Conservation (phyloP, 1,140 invertebrate species). For the Nasonia vitripennis region DNA sequence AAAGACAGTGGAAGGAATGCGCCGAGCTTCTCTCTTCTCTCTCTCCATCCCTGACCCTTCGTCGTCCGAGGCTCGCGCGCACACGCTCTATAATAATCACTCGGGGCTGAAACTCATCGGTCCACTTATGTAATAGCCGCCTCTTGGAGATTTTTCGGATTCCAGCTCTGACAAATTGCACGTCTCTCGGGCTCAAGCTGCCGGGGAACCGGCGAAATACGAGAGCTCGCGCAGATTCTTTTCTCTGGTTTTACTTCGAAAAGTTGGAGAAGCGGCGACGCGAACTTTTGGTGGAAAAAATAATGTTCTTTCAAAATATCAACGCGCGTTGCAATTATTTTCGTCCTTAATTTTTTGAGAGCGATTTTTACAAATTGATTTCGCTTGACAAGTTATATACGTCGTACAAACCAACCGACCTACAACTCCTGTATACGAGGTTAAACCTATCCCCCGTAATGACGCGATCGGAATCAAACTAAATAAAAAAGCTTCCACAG, state of each 20-base stretch:
- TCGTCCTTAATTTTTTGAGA: too few species aligned
- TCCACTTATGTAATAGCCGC: constrained; percentile 51
- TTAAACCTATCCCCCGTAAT: neutral
- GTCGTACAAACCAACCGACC: neutral
- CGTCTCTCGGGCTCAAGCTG: constrained; percentile 16
- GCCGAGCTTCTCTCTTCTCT: neutral
- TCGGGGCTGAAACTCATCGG: constrained; percentile 44
- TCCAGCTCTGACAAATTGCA: constrained; percentile 49
- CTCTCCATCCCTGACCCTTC: neutral
- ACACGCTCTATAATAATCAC: constrained; percentile 36
- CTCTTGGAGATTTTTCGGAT: constrained; percentile 48
- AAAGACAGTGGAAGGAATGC: constrained; percentile 3
- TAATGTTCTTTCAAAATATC: too few species aligned
- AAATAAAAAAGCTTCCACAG: neutral
- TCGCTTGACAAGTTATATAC: too few species aligned
- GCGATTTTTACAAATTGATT: too few species aligned
- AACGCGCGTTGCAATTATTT: too few species aligned
- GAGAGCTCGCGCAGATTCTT: neutral
- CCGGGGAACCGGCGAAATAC: neutral
- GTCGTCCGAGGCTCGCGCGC: neutral
- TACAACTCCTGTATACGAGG: neutral
- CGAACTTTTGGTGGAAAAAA: too few species aligned
- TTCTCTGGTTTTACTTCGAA: neutral
- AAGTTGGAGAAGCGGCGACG: neutral
- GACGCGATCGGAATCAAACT: neutral